phyloP scores from a whole-genome alignment of 2,113 vertebrate species.

The Hippopotamus amphibius region DNA sequence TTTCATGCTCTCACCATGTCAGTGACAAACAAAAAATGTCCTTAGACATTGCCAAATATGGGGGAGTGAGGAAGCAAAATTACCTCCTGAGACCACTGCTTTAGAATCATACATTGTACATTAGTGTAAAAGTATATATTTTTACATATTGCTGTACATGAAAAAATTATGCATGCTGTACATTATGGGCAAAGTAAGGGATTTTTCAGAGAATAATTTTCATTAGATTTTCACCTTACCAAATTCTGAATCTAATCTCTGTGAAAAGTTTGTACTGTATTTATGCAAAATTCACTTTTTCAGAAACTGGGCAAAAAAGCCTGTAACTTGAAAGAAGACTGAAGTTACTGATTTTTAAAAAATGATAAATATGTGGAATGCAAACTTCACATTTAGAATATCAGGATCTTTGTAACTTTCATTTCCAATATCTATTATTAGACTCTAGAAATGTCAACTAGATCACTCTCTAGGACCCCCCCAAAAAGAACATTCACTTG shows the following conservation, averaged over 20 bases:
- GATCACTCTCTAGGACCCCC: neutral
- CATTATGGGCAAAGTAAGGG: neutral
- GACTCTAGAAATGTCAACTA: neutral
- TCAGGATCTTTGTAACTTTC: neutral
- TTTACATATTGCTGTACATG: neutral
- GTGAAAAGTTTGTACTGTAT: neutral
- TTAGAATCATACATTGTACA: neutral
- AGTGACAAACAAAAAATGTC: neutral
- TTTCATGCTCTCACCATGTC: neutral
- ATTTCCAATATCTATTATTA: neutral
- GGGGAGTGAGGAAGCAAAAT: neutral
- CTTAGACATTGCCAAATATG: neutral
- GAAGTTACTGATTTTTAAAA: neutral
- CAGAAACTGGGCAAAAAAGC: neutral
- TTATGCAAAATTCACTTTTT: constrained; percentile 14
- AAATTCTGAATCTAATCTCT: constrained; percentile 20
- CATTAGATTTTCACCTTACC: neutral
- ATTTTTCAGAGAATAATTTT: neutral
- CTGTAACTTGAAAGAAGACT: neutral
- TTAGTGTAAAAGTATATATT: neutral
- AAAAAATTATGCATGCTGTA: neutral
- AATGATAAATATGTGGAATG: neutral
- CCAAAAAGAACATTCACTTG: neutral
- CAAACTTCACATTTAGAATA: neutral
- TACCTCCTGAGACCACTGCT: neutral